Percentiles rank a stretch among this genome's conserved stretches.
These are phyloP conservation scores for Lasiurus borealis DNA, from an alignment of 2,113 vertebrate species.

Conservation along the genomic window DNA sequence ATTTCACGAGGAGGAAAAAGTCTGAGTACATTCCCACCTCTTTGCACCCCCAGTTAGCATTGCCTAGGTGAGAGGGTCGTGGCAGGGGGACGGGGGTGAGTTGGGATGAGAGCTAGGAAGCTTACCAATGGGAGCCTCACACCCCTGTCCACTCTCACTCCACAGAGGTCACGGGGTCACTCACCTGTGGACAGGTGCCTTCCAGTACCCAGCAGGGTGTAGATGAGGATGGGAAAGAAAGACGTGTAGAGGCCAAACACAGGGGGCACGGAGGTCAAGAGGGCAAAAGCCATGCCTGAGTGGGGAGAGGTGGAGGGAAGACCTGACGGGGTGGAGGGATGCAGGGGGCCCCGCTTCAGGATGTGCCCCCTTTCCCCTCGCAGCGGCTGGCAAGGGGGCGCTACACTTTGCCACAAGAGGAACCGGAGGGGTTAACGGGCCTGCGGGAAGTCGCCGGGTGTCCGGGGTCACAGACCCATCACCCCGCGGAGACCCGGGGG, in stretches of 20 bases:
- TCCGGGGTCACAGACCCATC: conserved; percentile 9
- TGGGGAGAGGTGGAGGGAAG: not conserved
- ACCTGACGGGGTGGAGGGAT: fast-evolving
- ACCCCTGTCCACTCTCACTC: not conserved
- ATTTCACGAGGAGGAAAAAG: not conserved
- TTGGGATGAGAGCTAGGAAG: too few relatives aligned
- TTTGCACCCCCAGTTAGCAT: not conserved
- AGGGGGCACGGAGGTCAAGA: conserved; percentile 95
- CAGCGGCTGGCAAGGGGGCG: not conserved
- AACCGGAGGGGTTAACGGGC: conserved; percentile 38
- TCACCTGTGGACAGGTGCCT: conserved; percentile 95
- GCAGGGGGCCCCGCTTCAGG: not conserved
- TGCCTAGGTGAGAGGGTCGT: not conserved
- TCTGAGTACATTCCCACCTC: not conserved
- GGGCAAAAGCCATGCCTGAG: conserved; percentile 95
- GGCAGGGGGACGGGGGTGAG: not conserved
- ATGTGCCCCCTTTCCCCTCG: not conserved
- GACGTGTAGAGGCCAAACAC: conserved; percentile 96
- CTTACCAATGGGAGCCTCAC: not conserved
- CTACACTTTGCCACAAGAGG: not conserved
- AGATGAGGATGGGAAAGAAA: conserved; percentile 94
- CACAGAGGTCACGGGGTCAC: conserved; percentile 28
- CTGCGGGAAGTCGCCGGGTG: not conserved
- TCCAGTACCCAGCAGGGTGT: conserved; percentile 94
- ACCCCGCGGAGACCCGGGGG: not conserved